These are phyloP conservation scores for Stratiomys singularior DNA, from an alignment of 2,888 invertebrate species.

Conservation along the genomic window DNA sequence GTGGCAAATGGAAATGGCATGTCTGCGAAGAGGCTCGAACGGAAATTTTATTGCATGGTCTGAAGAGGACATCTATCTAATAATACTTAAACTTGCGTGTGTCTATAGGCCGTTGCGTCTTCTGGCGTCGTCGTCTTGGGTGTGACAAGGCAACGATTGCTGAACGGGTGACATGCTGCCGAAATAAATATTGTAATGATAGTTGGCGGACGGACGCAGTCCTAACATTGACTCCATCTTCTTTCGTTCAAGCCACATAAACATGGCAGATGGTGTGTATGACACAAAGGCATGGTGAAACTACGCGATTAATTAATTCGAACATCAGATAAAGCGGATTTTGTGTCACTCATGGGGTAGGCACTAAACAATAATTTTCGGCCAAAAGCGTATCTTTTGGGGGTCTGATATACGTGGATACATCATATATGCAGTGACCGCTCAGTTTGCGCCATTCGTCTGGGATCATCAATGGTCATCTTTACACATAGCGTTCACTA, in stretches of 20 bases:
- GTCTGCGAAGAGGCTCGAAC: slow-evolving; percentile 9
- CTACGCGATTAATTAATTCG: slow-evolving; percentile 52
- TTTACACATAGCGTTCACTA: slow-evolving; percentile 8
- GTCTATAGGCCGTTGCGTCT: neutral
- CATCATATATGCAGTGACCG: too few relatives aligned
- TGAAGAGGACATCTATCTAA: slow-evolving; percentile 18
- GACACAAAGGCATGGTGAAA: slow-evolving; percentile 47
- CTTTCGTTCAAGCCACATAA: slow-evolving; percentile 27
- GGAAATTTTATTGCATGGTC: slow-evolving; percentile 39
- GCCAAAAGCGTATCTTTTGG: neutral
- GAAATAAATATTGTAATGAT: slow-evolving; percentile 39
- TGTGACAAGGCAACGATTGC: neutral
- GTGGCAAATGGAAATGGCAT: neutral
- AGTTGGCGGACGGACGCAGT: slow-evolving; percentile 30
- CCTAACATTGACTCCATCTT: slow-evolving; percentile 1
- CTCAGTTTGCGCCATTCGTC: too few relatives aligned
- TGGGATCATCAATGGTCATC: slow-evolving; percentile 34
- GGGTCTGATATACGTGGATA: neutral
- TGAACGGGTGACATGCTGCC: slow-evolving; percentile 31
- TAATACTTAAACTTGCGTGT: neutral
- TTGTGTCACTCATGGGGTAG: slow-evolving; percentile 50
- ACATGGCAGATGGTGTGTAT: slow-evolving; percentile 35
- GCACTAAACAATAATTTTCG: neutral
- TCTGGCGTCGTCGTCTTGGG: neutral
- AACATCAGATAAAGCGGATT: slow-evolving; percentile 52